Evolutionary conservation across 2,888 invertebrate genomes (phyloP).

Genomic region (Agrochola macilenta): DNA sequence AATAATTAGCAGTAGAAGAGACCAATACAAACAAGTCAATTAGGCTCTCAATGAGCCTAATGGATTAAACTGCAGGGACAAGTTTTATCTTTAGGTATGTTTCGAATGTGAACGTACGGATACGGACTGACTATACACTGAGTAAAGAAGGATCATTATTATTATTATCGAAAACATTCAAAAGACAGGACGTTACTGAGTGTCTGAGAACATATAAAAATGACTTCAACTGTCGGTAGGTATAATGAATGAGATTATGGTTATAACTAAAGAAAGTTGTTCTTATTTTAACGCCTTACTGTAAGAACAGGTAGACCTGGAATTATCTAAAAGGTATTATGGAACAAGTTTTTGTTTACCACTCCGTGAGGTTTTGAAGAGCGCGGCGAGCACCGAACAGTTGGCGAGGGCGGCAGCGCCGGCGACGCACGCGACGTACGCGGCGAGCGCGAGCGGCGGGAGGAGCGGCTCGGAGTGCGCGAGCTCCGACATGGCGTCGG

Average conservation of each 20-base stretch:
- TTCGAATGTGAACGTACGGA: conserved; percentile 12
- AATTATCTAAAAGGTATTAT: conserved; percentile 15
- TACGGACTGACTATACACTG: not conserved
- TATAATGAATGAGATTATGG: conserved; percentile 3
- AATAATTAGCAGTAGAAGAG: not conserved
- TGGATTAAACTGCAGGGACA: conserved; percentile 8
- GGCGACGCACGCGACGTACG: conserved; percentile 81
- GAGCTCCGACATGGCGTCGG: conserved; percentile 84
- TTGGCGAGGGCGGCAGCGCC: conserved; percentile 86
- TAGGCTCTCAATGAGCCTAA: conserved; percentile 20
- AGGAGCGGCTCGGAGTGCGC: conserved; percentile 79
- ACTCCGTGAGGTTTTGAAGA: conserved; percentile 85
- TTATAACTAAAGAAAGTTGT: conserved; percentile 21
- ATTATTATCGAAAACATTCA: conserved; percentile 15
- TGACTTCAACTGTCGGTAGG: not conserved
- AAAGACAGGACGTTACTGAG: conserved; percentile 12
- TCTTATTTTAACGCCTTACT: conserved; percentile 15
- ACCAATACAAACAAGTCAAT: conserved; percentile 29
- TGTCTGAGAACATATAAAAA: conserved; percentile 18
- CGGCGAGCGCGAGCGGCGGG: conserved; percentile 82
- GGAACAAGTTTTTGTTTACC: conserved; percentile 78
- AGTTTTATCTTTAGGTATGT: conserved; percentile 3
- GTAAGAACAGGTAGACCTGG: not conserved
- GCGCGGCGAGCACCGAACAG: conserved; percentile 83
- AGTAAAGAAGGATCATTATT: conserved; percentile 18